Percentiles rank a stretch among this genome's conserved stretches.
These are phyloP conservation scores for Beris morrisii DNA, from an alignment of 2,888 invertebrate species.

Conservation along the genomic window DNA sequence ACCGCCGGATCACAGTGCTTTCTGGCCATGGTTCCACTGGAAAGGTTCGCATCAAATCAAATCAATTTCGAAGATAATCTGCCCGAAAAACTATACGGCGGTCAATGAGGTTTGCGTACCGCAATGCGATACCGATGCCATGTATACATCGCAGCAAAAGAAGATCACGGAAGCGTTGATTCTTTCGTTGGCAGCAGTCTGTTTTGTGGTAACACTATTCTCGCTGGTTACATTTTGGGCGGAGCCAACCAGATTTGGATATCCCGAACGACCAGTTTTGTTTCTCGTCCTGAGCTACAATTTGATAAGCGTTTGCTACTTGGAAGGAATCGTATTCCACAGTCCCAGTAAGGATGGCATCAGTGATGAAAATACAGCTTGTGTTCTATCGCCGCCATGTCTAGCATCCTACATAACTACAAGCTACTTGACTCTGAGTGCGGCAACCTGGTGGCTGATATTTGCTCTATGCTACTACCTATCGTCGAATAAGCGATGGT, in stretches of 20 bases:
- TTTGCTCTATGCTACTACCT: conserved; percentile 88
- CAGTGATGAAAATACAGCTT: conserved; percentile 46
- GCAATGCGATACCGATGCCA: conserved; percentile 69
- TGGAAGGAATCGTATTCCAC: conserved; percentile 65
- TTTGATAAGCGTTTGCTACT: conserved; percentile 74
- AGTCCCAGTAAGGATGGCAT: conserved; percentile 49
- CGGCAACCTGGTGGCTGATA: conserved; percentile 85
- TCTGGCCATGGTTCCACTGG: conserved; percentile 53
- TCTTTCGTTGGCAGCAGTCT: conserved; percentile 75
- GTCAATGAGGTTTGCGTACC: conserved; percentile 62
- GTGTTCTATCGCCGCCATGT: conserved; percentile 64
- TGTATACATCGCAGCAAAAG: conserved; percentile 69
- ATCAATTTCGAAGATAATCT: conserved; percentile 50
- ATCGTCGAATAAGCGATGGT: conserved; percentile 90
- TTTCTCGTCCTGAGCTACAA: conserved; percentile 88
- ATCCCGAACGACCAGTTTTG: conserved; percentile 89
- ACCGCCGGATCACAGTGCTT: conserved; percentile 34
- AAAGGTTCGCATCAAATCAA: conserved; percentile 48
- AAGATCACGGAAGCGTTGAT: conserved; percentile 73
- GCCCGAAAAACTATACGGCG: conserved; percentile 64
- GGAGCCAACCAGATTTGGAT: conserved; percentile 85
- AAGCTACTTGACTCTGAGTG: conserved; percentile 78
- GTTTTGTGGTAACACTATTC: conserved; percentile 80
- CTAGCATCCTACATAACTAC: conserved; percentile 73
- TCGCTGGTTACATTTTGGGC: conserved; percentile 85